Percentiles rank a stretch among this genome's conserved stretches.
Conservation (phyloP, 2,888 invertebrate species). For the Ecdyonurus torrentis region DNA sequence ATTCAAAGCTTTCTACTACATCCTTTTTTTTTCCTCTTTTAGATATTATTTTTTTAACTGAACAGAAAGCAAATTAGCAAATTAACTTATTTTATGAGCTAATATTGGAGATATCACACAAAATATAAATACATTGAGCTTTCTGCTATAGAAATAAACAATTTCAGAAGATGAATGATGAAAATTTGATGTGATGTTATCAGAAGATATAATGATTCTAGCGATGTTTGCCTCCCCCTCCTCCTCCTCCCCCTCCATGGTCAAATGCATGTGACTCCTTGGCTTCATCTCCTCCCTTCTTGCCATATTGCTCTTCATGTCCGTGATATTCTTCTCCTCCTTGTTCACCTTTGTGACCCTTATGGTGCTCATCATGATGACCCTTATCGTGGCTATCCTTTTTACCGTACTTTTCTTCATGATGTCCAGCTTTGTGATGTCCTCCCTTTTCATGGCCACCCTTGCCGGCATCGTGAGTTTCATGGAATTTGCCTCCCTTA, state of each 20-base stretch:
- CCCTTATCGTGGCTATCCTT: slow-evolving; percentile 41
- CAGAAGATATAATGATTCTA: no score
- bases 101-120: no score
- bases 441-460: slow-evolving; percentile 40
- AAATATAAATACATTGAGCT: no score
- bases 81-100: no score
- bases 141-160: no score
- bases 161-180: no score
- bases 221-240: no score
- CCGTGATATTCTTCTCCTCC: slow-evolving; percentile 37
- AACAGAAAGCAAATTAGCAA: no score
- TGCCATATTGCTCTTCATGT: slow-evolving; percentile 35
- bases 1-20: no score
- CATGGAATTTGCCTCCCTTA: slow-evolving; percentile 39
- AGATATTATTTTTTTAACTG: no score
- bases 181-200: no score
- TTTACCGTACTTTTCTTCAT: slow-evolving; percentile 34
- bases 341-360: slow-evolving; percentile 37
- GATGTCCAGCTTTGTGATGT: slow-evolving; percentile 33
- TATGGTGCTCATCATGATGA: slow-evolving; percentile 31
- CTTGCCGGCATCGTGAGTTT: slow-evolving; percentile 34
- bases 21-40: no score
- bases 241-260: background rate
- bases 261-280: slow-evolving; percentile 32
- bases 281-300: slow-evolving; percentile 32